Percentiles rank a stretch among this genome's conserved stretches.
Conservation (phyloP, 2,888 invertebrate species). For the Pristionchus fissidentatus region DNA sequence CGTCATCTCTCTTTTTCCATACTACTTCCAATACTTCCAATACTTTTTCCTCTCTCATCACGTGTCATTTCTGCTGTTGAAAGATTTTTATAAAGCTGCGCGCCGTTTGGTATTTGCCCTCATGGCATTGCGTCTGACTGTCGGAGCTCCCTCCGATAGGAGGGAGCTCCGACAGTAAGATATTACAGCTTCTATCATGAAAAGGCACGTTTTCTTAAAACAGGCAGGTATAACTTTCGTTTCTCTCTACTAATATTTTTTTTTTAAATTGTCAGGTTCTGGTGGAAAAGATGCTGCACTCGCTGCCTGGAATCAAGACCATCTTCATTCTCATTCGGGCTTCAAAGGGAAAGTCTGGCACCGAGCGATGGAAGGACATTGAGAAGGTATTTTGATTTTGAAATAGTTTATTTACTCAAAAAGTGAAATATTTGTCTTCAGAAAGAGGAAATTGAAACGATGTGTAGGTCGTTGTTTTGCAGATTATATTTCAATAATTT, state of each 20-base stretch:
- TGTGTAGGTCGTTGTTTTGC: too few relatives aligned
- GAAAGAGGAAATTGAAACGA: too few relatives aligned
- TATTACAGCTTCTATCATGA: too few relatives aligned
- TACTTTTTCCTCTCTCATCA: not conserved
- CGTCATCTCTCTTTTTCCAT: not conserved
- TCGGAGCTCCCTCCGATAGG: too few relatives aligned
- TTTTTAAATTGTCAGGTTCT: slow-evolving; percentile 1
- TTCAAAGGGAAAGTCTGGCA: not conserved
- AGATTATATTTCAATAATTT: not conserved
- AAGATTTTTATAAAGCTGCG: too few relatives aligned
- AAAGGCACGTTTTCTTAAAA: too few relatives aligned
- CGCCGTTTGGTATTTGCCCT: too few relatives aligned
- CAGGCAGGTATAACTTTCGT: too few relatives aligned
- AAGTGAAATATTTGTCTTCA: too few relatives aligned
- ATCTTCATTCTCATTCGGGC: slow-evolving; percentile 16
- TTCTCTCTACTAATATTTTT: not conserved
- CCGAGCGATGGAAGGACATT: not conserved
- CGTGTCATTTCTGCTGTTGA: too few relatives aligned
- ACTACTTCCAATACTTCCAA: not conserved
- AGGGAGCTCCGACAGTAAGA: too few relatives aligned
- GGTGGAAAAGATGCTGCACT: slow-evolving; percentile 22
- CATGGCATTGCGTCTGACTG: too few relatives aligned
- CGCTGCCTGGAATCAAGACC: not conserved
- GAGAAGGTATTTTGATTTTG: not conserved
- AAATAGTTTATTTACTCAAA: not conserved